phyloP scores from a whole-genome alignment of 2,797 vertebrate genomes.

The Sparus aurata region DNA sequence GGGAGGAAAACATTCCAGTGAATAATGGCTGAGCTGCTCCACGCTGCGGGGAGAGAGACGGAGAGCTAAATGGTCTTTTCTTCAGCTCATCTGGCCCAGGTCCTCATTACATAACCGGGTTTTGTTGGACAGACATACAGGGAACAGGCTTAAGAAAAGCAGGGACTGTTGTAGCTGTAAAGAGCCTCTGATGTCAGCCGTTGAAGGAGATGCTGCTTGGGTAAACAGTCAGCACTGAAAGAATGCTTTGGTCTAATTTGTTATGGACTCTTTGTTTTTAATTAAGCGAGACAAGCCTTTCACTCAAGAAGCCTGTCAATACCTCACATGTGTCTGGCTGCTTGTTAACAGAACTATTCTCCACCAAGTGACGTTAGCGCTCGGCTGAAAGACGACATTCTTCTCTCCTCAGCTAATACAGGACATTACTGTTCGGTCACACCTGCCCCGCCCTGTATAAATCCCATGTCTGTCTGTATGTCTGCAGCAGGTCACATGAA shows the following conservation, averaged over 20 bases:
- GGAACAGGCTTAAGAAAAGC: conserved; percentile 55
- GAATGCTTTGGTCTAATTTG: conserved; percentile 57
- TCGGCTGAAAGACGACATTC: conserved; percentile 74
- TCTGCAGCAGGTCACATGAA: conserved; percentile 65
- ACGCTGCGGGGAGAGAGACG: conserved; percentile 55
- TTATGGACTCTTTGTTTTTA: conserved; percentile 22
- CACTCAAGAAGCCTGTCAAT: conserved; percentile 14
- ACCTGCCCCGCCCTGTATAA: conserved; percentile 71
- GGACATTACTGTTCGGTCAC: conserved; percentile 72
- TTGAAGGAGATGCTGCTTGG: conserved; percentile 44
- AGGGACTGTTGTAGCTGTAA: conserved; percentile 23
- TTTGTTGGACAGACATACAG: conserved; percentile 54
- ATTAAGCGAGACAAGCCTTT: background rate
- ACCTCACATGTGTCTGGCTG: conserved; percentile 18
- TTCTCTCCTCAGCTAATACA: conserved; percentile 63
- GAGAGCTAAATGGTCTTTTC: conserved; percentile 68
- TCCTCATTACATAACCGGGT: conserved; percentile 74
- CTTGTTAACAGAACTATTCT: conserved; percentile 29
- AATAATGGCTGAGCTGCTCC: conserved; percentile 69
- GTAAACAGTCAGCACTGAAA: conserved; percentile 47
- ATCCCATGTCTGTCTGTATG: conserved; percentile 61
- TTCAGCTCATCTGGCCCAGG: conserved; percentile 69
- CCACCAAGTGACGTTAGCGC: conserved; percentile 50
- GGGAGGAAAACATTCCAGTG: conserved; percentile 68
- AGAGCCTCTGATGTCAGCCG: conserved; percentile 54